Evolutionary conservation across 2,797 vertebrate genomes (phyloP).

Genomic region (Arremon brunneinucha): DNA sequence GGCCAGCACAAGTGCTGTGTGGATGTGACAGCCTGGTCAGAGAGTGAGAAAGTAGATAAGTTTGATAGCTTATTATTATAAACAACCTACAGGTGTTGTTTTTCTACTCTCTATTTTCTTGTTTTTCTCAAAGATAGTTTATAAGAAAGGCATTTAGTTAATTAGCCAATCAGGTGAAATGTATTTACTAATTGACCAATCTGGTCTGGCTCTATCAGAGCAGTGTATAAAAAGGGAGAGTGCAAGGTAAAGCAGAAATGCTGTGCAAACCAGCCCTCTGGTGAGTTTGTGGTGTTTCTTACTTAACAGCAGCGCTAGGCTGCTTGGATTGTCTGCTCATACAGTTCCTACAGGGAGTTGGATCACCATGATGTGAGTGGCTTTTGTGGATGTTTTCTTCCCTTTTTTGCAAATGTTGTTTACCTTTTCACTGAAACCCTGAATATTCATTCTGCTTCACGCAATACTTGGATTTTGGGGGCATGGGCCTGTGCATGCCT

Average conservation of each 20-base stretch:
- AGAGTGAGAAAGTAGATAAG: background rate
- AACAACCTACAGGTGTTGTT: background rate
- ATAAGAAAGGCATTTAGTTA: background rate
- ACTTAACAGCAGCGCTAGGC: background rate
- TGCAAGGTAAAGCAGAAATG: background rate
- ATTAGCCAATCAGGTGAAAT: background rate
- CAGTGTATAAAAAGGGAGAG: background rate
- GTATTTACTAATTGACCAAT: background rate
- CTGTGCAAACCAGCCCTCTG: background rate
- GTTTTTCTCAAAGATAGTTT: background rate
- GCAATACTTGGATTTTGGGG: background rate
- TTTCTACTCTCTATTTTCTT: background rate
- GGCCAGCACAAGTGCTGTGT: background rate
- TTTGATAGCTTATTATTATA: background rate
- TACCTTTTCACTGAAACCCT: background rate
- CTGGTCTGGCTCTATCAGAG: background rate
- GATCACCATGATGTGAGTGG: background rate
- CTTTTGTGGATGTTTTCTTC: background rate
- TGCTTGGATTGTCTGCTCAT: background rate
- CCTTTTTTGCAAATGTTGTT: background rate
- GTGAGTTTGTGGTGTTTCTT: background rate
- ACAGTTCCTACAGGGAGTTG: background rate
- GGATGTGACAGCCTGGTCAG: background rate
- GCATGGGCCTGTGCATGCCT: accelerated
- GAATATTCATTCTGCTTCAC: background rate